A percentile compares a stretch with the other conserved stretches of the same genome.
These are phyloP conservation scores for Zaprionus ghesquierei DNA, from an alignment of 1,140 invertebrate genomes.

Conservation along the genomic window DNA sequence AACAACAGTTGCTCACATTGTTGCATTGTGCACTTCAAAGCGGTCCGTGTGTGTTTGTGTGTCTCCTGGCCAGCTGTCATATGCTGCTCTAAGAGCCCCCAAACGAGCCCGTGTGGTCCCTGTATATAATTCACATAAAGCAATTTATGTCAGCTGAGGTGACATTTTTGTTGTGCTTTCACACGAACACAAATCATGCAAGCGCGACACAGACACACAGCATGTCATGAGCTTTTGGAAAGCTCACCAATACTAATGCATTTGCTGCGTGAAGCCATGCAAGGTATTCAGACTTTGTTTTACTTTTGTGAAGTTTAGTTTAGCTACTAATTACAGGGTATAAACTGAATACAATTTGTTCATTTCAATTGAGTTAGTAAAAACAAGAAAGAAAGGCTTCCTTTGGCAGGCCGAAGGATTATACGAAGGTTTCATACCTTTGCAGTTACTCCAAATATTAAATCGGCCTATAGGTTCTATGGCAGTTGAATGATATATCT, in stretches of 20 bases:
- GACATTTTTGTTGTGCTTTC: constrained; percentile 55
- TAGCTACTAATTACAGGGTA: not conserved
- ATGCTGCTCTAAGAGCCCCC: constrained; percentile 37
- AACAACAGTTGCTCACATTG: constrained; percentile 51
- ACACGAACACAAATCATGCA: constrained; percentile 31
- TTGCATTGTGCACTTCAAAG: constrained; percentile 32
- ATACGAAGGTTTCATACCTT: too few species aligned
- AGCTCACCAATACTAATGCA: constrained; percentile 6
- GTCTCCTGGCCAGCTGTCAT: constrained; percentile 50
- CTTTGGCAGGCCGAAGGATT: too few species aligned
- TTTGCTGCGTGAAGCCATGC: not conserved
- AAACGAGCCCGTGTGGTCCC: constrained; percentile 52
- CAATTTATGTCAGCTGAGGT: constrained; percentile 67
- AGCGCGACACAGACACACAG: not conserved
- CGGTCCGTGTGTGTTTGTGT: constrained; percentile 22
- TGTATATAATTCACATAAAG: constrained; percentile 55
- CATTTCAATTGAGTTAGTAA: too few species aligned
- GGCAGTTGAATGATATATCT: too few species aligned
- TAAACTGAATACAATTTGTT: too few species aligned
- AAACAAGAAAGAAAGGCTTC: too few species aligned
- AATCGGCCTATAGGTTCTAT: too few species aligned
- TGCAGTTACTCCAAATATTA: too few species aligned
- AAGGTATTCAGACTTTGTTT: not conserved
- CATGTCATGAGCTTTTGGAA: not conserved
- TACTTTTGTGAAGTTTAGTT: not conserved